Base-by-base conservation (phyloP, 2,113 vertebrate species). In the Lasiurus borealis region DNA sequence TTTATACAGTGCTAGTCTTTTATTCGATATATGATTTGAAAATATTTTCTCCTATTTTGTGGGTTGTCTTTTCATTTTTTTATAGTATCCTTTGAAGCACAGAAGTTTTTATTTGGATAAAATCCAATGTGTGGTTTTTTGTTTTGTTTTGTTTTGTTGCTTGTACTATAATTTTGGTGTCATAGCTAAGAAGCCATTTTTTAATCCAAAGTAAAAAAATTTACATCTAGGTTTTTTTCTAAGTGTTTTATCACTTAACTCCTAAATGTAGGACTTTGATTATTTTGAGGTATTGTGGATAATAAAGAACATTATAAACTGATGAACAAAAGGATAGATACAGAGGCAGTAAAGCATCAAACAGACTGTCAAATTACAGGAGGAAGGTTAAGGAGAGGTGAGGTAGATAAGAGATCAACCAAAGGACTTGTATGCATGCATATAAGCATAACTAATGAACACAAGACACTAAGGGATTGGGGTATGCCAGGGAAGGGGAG, bases 11-110 rank as follows among this genome's bases (percentile, higher is more conserved):
- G 14, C 34, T 64, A 71, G 57, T 44, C 21, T 44, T 23, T 75
- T 57, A 34, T 90, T 19, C 29, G 46, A 72, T 90, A 66, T 25
- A 77, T 44, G 29, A 64, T 84, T 82, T 91, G 34, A 46, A 88
- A 88, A 93, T 69, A 83, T 72, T 64, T 90, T 90, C 36, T 90
- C 76, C 50, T 44, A 64, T 78, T 50, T 18, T 90, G 11, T 87
- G 8, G 3, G 9, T 77, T 83, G 21, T 68, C 27, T 90, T 85
- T 89, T 93, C 57, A 90, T 40, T 87, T 59, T 90, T 80, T 66
- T 44, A 83, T 84, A 84, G n/a, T 75, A 64, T 85, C 27, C 36
- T 90, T 68, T 76, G 62, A 94, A 59, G 25, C 71, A 92, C 31
- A 40, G 34, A 66, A 85, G 3, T 19, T 11, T 77, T 64, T 80